Conservation (phyloP, 2,113 vertebrate species). For the Brevimyrus niger region DNA sequence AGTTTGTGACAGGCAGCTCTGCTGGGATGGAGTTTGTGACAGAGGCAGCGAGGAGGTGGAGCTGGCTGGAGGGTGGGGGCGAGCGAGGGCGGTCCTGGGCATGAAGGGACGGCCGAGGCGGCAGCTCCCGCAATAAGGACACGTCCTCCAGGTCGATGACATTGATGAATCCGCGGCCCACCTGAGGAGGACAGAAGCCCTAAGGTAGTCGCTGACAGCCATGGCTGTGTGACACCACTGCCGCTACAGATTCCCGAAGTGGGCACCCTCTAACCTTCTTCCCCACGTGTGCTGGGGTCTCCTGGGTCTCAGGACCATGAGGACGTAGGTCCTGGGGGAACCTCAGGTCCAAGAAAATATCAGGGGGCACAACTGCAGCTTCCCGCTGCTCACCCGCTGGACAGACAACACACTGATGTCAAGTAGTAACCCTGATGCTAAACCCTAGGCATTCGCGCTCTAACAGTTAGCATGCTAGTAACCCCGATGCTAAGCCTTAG, state of each 20-base stretch:
- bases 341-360: slow-evolving; percentile 41
- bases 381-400: slow-evolving; percentile 30
- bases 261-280: slow-evolving; percentile 47
- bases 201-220: not conserved
- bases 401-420: slow-evolving; percentile 13
- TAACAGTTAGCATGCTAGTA: not conserved
- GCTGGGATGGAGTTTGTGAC: slow-evolving; percentile 37
- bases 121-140: slow-evolving; percentile 48
- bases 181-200: slow-evolving; percentile 29
- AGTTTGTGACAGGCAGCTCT: not conserved
- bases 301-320: slow-evolving; percentile 28
- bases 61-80: slow-evolving; percentile 53
- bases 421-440: not conserved
- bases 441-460: not conserved
- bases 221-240: not conserved
- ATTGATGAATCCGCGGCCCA: slow-evolving; percentile 59
- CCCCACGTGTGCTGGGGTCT: slow-evolving; percentile 17
- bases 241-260: not conserved
- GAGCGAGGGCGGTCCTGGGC: slow-evolving; percentile 43
- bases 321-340: slow-evolving; percentile 32
- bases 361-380: slow-evolving; percentile 34
- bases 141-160: slow-evolving; percentile 70
- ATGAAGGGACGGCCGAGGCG: slow-evolving; percentile 18
- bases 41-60: slow-evolving; percentile 57
- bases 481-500: not conserved